Evolutionary conservation across 2,888 invertebrate genomes (phyloP), one percentile per base, ranked within the genome.

Genomic region (Meiosimyza platycephala): DNA sequence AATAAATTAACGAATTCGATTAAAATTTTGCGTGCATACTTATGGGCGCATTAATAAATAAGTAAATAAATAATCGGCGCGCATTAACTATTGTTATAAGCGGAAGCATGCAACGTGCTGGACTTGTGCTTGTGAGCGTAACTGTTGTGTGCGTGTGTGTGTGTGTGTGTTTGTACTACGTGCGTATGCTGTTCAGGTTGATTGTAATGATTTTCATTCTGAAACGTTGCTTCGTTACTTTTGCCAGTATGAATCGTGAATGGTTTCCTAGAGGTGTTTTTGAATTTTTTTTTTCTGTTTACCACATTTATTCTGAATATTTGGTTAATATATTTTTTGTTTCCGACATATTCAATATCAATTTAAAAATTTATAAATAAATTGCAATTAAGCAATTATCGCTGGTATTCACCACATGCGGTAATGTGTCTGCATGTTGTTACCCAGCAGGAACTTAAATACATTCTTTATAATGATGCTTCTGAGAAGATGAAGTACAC

Each of bases 21-120:
- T 75, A 74, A 76, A 76, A 75, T 75, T 48, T 16, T 15, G 15
- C 62, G 67, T 74, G 66, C 81, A 81, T 81, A 83, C 82, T 81
- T 82, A 80, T 73, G 74, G 74, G 73, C 75, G 75, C 67, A 82
- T 81, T 82, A 81, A 83, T 81, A 81, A 82, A 71, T 71, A 54
- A 71, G 57, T 71, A 55, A 78, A 72, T 72, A 66, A 72, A 72
- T 81, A 77, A 81, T 81, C 82, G 83, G 82, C 78, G 76, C 76
- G 80, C 82, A 81, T 81, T 81, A 80, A 82, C 80, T 40, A 52
- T 16, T 66, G 50, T 48, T 59, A 59, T 59, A 22, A 15, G 50
- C 51, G 9, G 40, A 40, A 9, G 40, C 6, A 40, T 40, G 6
- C 40, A 40, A 9, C 9, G 40, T 12, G 15, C 18, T 50, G 22